Percentiles rank a stretch among this genome's conserved stretches.
These are phyloP conservation scores for Tetraneura akinire DNA, from an alignment of 1,140 invertebrate species.

Conservation along the genomic window DNA sequence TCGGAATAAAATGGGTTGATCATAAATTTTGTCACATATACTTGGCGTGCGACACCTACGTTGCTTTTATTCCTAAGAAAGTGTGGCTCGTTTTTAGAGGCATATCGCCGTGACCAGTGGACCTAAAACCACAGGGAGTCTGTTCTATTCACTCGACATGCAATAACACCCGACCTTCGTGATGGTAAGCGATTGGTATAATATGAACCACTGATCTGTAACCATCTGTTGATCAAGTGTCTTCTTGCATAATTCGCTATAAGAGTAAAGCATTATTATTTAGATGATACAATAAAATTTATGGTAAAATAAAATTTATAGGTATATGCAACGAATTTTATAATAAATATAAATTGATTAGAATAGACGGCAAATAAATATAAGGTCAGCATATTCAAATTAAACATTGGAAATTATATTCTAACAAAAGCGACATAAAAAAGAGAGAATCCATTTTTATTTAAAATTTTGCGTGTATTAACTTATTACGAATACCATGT, in stretches of 20 bases:
- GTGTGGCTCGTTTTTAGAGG: slow-evolving; percentile 22
- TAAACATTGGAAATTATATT: slow-evolving; percentile 12
- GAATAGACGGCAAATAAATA: neutral
- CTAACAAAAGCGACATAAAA: neutral
- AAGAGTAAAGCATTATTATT: no score
- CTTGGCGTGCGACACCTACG: slow-evolving; percentile 40
- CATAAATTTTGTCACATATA: neutral
- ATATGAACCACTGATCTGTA: slow-evolving; percentile 19
- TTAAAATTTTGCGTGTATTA: slow-evolving; percentile 15
- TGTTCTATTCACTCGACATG: neutral
- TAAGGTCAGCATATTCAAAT: neutral
- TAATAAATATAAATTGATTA: neutral
- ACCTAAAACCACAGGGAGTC: slow-evolving; percentile 29
- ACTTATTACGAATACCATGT: slow-evolving; percentile 21
- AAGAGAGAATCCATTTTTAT: neutral
- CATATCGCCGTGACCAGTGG: slow-evolving; percentile 16
- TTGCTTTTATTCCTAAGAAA: slow-evolving; percentile 35
- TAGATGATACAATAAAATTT: no score
- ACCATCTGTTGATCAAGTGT: neutral
- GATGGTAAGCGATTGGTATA: neutral
- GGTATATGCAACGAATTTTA: no score
- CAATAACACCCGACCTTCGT: neutral
- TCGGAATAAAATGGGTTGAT: neutral
- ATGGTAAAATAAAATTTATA: no score
- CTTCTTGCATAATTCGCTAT: neutral